Conservation (phyloP, 2,797 vertebrate genomes). For the Hafferia zeledoni region DNA sequence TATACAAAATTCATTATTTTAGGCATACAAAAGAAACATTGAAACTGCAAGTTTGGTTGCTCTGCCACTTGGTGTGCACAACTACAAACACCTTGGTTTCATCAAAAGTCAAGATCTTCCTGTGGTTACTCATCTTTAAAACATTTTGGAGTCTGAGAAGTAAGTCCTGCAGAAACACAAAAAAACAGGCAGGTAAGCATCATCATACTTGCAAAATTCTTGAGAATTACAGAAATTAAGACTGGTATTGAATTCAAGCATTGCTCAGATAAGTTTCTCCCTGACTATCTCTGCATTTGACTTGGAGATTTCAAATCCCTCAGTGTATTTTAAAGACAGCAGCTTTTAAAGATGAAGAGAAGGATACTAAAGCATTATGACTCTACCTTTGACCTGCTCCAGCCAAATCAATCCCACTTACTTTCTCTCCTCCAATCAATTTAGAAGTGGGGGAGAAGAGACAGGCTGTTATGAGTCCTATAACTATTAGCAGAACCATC, state of each 20-base stretch:
- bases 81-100: not conserved
- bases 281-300: not conserved
- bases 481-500: conserved; percentile 26
- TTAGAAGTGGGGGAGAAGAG: not conserved
- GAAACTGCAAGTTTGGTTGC: not conserved
- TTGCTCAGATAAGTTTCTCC: not conserved
- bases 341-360: not conserved
- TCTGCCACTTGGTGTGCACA: not conserved
- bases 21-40: not conserved
- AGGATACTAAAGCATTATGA: not conserved
- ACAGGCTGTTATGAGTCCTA: not conserved
- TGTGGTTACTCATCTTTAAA: not conserved
- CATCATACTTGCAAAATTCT: not conserved
- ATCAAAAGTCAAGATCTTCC: not conserved
- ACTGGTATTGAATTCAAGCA: not conserved
- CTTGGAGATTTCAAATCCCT: not conserved
- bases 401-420: conserved; percentile 10
- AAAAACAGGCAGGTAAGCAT: not conserved
- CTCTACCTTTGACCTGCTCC: not conserved
- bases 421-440: not conserved
- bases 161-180: not conserved
- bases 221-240: not conserved
- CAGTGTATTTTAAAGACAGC: not conserved
- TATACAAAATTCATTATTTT: not conserved
- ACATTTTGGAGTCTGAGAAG: not conserved